Percentiles rank a stretch among this genome's conserved stretches.
phyloP scores from a whole-genome alignment of 2,113 vertebrate species.

The Ifrita kowaldi region DNA sequence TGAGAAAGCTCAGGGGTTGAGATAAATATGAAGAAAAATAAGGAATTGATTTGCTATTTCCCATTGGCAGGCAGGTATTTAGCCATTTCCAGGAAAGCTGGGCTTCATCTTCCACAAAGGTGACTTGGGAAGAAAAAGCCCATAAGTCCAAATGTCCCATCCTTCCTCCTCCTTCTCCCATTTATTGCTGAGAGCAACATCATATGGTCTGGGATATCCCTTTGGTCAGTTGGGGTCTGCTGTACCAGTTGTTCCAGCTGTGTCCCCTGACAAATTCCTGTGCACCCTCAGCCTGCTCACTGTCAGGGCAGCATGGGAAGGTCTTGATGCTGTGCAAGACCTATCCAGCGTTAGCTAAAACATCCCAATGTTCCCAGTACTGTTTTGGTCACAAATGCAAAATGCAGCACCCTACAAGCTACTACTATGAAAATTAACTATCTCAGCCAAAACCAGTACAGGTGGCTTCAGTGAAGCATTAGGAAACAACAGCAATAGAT shows the following conservation, averaged over 20 bases:
- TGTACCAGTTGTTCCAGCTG: neutral
- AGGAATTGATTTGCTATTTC: neutral
- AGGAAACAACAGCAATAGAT: neutral
- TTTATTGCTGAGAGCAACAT: neutral
- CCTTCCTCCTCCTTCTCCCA: neutral
- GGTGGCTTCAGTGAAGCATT: neutral
- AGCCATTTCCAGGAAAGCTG: neutral
- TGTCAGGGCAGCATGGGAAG: neutral
- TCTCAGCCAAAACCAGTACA: neutral
- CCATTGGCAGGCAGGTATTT: neutral
- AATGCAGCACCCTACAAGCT: neutral
- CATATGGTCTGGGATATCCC: neutral
- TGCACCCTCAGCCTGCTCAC: neutral
- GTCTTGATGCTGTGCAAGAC: neutral
- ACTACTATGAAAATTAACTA: neutral
- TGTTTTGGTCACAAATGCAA: neutral
- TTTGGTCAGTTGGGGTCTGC: neutral
- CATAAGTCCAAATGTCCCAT: neutral
- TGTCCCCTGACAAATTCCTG: neutral
- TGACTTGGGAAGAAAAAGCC: neutral
- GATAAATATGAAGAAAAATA: neutral
- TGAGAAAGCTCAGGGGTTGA: neutral
- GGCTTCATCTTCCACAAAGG: rapidly evolving
- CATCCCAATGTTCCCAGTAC: neutral
- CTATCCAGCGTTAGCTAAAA: neutral